These are phyloP conservation scores for Acleris cristana DNA, from an alignment of 2,888 invertebrate species.

Conservation along the genomic window DNA sequence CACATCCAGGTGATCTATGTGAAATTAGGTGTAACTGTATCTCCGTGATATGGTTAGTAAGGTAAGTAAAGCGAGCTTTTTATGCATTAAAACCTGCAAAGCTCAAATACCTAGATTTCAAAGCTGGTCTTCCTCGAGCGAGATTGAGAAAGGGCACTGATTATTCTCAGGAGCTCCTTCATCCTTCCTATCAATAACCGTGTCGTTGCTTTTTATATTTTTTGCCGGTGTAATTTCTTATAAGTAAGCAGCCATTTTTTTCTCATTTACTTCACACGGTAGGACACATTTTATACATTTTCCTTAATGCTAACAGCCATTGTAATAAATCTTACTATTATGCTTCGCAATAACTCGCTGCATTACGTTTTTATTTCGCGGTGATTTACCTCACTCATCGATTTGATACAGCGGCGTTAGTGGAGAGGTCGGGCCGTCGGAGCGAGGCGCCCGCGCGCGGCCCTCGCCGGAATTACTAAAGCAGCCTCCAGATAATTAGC, in stretches of 20 bases:
- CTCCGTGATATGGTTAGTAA: too few relatives aligned
- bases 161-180: not conserved
- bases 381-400: slow-evolving; percentile 41
- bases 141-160: not conserved
- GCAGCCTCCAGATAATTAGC: slow-evolving; percentile 68
- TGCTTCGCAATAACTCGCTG: slow-evolving; percentile 45
- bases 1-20: not conserved
- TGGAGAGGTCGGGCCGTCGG: slow-evolving; percentile 18
- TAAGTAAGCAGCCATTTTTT: slow-evolving; percentile 15
- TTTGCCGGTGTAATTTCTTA: slow-evolving; percentile 6
- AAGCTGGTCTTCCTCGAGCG: not conserved
- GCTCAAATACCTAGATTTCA: too few relatives aligned
- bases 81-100: too few relatives aligned
- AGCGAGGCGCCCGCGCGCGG: slow-evolving; percentile 40
- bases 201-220: not conserved
- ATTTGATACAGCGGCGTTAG: slow-evolving; percentile 38
- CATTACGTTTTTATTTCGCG: slow-evolving; percentile 48
- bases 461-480: slow-evolving; percentile 55
- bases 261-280: slow-evolving; percentile 25
- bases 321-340: slow-evolving; percentile 38
- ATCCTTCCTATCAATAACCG: slow-evolving; percentile 2
- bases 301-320: slow-evolving; percentile 31
- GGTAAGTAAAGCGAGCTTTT: too few relatives aligned
- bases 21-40: not conserved
- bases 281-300: slow-evolving; percentile 31